Base-by-base conservation (phyloP, 2,888 invertebrate genomes). In the Eumerus sabulonum region DNA sequence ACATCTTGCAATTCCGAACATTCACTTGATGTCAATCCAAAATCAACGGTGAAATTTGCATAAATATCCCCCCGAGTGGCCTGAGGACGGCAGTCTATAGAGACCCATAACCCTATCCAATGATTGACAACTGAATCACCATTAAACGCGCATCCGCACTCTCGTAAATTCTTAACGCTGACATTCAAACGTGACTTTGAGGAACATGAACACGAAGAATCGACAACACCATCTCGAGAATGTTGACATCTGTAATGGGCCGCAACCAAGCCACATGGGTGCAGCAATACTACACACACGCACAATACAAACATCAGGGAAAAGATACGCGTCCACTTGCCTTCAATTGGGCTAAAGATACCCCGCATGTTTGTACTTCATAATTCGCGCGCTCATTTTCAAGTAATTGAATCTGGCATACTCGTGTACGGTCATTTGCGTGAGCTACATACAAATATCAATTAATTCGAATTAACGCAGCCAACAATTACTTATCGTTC, bases 91-190 rank as follows among this genome's bases (percentile, higher is more conserved):
- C 60, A 67, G 51, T 18, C 18, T 17, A 53, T 51, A 35, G 11
- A 54, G 4, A 12, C 12, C 50, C 19, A 35, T 38, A 59, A 36
- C 62, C 50, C 62, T 42, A 35, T 53, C 47, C n/a, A 13, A 54
- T 62, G 73, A 77, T 67, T 73, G 77, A 77, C 77, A 73, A 44
- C 57, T 73, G 59, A 73, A 67, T 59, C 73, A 70, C 62, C 45
- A 66, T 60, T 72, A 38, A 53, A 17, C 40, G n/a, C n/a, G 40
- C 40, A 11, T 7, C 16, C 40, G 9, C 40, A n/a, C 57, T 47
- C 53, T 47, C 53, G 63, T 76, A 70, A 76, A 74, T 68, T 40
- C 35, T 57, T 9, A 57, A 47, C 17, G 38, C 7, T 62, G 67
- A 51, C 57, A 57, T 17, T 62, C 44, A 50, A 59, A 60, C 54